Evolutionary conservation across 1,140 invertebrate species (phyloP), one percentile per base, ranked within the genome.

Genomic region (Araneus ventricosus): DNA sequence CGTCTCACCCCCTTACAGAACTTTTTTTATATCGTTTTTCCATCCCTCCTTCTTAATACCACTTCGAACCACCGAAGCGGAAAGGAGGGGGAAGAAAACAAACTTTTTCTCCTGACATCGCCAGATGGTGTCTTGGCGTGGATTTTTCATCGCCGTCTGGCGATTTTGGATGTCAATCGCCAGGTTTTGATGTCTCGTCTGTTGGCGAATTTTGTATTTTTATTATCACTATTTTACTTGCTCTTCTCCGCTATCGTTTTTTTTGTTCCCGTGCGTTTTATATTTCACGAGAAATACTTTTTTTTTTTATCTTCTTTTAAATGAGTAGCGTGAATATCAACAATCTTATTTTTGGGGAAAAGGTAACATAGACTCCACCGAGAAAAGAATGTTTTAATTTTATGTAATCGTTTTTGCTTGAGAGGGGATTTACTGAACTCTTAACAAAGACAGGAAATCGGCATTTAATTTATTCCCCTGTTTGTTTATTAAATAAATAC

Each of bases 51-150:
- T 20, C 30, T 37, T 75, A 75, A 75, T 34, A 75, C 70, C 70
- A 75, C 70, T 37, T 75, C 70, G 70, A 75, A 75, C 70, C 70
- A 75, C 70, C 70, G 70, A 75, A 75, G 70, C 70, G 70, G 70
- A 75, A 75, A 75, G 30, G 70, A 37, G 70, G 70, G 20, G 30
- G 17, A 37, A 30, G 30, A 14, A 75, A 63, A 63, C 22, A 17
- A 63, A 24, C 10, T 14, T 17, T 52, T 52, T 52, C 45, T 14
- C 45, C 45, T 52, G 45, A 52, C 45, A 34, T 75, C 70, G 70
- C 70, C 70, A 75, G 70, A 75, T 75, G 70, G 27, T 34, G 27
- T 20, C 37, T 70, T 75, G 70, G 70, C 70, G 70, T 37, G 30
- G 30, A 20, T 75, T 75, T 75, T 75, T 37, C 20, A 14, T n/a